Conservation (phyloP, 2,797 vertebrate species). For the Manis pentadactyla region DNA sequence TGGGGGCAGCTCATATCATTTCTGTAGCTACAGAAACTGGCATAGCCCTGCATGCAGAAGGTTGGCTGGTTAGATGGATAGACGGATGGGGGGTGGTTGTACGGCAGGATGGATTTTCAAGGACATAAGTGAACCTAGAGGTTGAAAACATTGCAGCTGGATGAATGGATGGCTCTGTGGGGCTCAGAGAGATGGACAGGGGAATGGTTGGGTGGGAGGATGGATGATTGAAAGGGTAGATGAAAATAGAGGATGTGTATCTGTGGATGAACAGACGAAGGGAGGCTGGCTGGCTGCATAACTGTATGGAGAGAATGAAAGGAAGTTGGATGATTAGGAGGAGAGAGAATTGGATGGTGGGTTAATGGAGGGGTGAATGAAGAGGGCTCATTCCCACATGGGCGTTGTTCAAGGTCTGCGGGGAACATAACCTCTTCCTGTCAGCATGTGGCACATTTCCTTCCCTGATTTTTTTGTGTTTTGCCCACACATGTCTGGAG, state of each 20-base stretch:
- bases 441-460: neutral
- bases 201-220: neutral
- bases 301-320: neutral
- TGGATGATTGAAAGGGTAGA: neutral
- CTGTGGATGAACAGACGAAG: neutral
- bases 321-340: neutral
- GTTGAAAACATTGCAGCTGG: neutral
- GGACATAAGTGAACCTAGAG: neutral
- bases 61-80: neutral
- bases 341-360: neutral
- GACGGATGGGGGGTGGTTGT: neutral
- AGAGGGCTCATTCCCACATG: neutral
- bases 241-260: neutral
- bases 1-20: neutral
- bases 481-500: neutral
- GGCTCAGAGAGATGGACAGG: neutral
- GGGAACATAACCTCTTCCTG: neutral
- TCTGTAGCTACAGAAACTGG: neutral
- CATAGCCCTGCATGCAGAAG: neutral
- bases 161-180: neutral
- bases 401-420: neutral
- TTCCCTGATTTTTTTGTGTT: neutral
- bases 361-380: neutral
- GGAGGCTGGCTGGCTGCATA: neutral
- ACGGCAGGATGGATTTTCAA: neutral